Base-by-base conservation (phyloP, 1,140 invertebrate species). In the Leptinotarsa defecta region DNA sequence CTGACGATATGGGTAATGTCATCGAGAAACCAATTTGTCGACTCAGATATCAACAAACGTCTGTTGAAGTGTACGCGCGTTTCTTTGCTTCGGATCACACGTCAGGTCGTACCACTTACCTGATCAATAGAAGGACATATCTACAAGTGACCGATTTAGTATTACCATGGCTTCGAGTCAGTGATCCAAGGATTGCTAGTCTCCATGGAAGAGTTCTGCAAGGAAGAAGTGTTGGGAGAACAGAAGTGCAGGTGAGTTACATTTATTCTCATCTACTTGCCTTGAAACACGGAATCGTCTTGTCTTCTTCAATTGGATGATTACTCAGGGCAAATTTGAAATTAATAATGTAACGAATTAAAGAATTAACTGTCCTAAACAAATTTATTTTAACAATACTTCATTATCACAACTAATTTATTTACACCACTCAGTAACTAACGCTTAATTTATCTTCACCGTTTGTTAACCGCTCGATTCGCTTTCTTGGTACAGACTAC, bases 131-230 rank as follows among this genome's bases (percentile, higher is more conserved):
- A 1, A 91, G 95, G 52, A 96, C 95, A 0, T 94, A 92, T 87
- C 86, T 98, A 22, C 90, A 94, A 62, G 93, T 98, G 3, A 98
- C 97, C 0, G 95, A 98, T 84, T 87, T 98, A n/a, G 93, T 98
- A 17, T 86, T 92, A 49, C 91, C 94, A 0, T 88, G 94, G 74
- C 87, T 98, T 64, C 87, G 96, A 0, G 93, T 98, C 11, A 93
- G 96, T 1, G 96, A 99, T 87, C 92, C 94, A 0, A 89, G 94
- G 71, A 94, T 98, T 68, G 96, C 96, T 0, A 91, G 90, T 4
- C 87, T 98, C 1, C 91, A 94, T 74, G 92, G 94, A 1, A 90
- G 91, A 22, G 91, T 96, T 13, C 89, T 98, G 22, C 94, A 96
- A 84, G 96, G 97, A 11, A 89, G 93, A n/a, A 91, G 92, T 5